Evolutionary conservation across 2,888 invertebrate species (phyloP).

Genomic region (Drosophila maculinotata): DNA sequence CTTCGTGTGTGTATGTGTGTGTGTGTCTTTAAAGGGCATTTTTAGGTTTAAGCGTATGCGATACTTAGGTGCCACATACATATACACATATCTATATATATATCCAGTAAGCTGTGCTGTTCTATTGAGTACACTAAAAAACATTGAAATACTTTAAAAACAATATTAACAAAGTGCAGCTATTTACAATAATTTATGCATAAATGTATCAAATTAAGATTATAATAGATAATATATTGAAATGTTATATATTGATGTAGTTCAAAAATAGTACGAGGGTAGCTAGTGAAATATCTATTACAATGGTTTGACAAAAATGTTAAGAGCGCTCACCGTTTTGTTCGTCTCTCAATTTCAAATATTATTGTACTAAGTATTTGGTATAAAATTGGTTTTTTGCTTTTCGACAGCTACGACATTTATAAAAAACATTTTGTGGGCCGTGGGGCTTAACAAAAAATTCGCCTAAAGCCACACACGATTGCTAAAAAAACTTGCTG

Average conservation of each 20-base stretch:
- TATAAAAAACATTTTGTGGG: constrained; percentile 56
- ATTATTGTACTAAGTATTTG: constrained; percentile 60
- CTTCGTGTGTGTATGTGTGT: constrained; percentile 30
- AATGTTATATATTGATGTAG: constrained; percentile 7
- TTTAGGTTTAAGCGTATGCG: constrained; percentile 41
- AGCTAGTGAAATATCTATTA: constrained; percentile 43
- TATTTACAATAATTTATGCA: constrained; percentile 31
- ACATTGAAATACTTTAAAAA: constrained; percentile 16
- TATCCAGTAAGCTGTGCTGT: constrained; percentile 53
- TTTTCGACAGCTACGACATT: constrained; percentile 54
- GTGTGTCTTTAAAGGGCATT: constrained; percentile 35
- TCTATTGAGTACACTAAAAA: constrained; percentile 20
- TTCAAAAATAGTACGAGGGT: constrained; percentile 24
- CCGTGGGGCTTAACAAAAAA: constrained; percentile 67
- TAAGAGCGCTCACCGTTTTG: constrained; percentile 66
- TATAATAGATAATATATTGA: constrained; percentile 5
- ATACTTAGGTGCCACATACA: constrained; percentile 34
- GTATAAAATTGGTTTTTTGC: constrained; percentile 55
- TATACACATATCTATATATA: constrained; percentile 5
- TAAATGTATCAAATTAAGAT: constrained; percentile 7
- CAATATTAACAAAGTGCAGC: constrained; percentile 35
- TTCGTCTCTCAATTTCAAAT: constrained; percentile 50
- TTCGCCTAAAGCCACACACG: constrained; percentile 52
- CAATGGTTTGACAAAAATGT: constrained; percentile 29
- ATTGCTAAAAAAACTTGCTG: constrained; percentile 54